Evolutionary conservation across 2,888 invertebrate species (phyloP), one percentile per base, ranked within the genome.

Genomic region (Drosophila paramelanica): DNA sequence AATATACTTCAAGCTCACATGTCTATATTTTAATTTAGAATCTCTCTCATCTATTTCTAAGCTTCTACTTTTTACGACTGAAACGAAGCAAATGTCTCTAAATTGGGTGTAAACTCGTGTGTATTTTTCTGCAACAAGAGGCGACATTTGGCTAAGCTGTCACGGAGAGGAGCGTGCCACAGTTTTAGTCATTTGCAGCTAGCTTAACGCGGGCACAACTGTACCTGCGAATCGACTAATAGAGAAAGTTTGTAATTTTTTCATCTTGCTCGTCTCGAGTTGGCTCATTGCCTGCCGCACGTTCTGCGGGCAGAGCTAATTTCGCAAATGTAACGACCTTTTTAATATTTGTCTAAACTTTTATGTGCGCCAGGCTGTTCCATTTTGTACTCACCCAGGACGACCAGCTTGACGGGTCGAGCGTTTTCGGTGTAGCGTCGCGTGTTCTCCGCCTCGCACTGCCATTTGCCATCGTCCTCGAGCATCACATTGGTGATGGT

Each of bases 381-480:
- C 7, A n/a, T 33, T 39, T 46, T n/a, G 45, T 71, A 93, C 94
- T 94, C 90, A 95, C 95, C 95, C 73, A 95, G 93, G 67, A 95
- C 94, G 66, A 95, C 94, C 80, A 95, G 93, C 90, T 95, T 94
- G 76, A 95, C 94, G 45, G 95, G 94, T 86, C 94, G 93, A 31
- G 95, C 94, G 67, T 95, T 94, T 45, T 95, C 94, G 2, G 95
- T 94, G 61, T 94, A 94, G 38, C 94, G 93, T 31, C 90, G 85
- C 3, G 94, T 93, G 88, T 95, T 95, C 84, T 95, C 95, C 6
- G 95, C 94, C 77, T 95, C 95, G 89, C 96, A 96, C 79, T 94
- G 94, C 95, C 96, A 96, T 80, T 94, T 93, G n/a, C 96, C 96
- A 83, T 95, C 95, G 86, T 96, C 95, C 89, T 95, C 95, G 11